Evolutionary conservation across 1,140 invertebrate species (phyloP).

Genomic region (Lucilia sericata): DNA sequence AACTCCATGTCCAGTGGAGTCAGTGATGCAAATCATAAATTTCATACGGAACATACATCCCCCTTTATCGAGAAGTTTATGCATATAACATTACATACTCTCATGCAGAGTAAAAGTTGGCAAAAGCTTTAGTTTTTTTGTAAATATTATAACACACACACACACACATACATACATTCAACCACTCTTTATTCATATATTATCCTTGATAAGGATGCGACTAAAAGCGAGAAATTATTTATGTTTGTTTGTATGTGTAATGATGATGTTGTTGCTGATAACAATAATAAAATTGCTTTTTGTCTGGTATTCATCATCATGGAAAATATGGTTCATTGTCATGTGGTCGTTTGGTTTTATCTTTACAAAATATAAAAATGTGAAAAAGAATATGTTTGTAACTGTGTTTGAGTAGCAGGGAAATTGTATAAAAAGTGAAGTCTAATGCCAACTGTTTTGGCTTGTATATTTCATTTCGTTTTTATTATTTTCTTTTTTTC

Average conservation of each 20-base stretch:
- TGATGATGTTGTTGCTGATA: neutral
- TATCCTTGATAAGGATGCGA: neutral
- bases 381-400: neutral
- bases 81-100: neutral
- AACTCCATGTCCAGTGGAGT: constrained; percentile 8
- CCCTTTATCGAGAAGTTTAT: neutral
- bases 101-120: neutral
- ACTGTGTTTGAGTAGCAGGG: neutral
- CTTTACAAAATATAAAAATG: neutral
- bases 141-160: neutral
- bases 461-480: constrained; percentile 15
- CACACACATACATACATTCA: neutral
- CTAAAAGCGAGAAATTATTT: neutral
- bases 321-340: constrained; percentile 46
- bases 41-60: neutral
- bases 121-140: neutral
- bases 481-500: neutral
- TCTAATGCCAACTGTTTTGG: constrained; percentile 29
- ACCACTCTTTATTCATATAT: neutral
- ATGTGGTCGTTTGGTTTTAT: constrained; percentile 30
- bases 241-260: neutral
- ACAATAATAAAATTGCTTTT: constrained; percentile 26
- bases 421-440: constrained; percentile 15
- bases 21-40: constrained; percentile 33
- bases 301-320: constrained; percentile 31